Conservation (phyloP, 2,113 vertebrate species). For the Silurus glanis region DNA sequence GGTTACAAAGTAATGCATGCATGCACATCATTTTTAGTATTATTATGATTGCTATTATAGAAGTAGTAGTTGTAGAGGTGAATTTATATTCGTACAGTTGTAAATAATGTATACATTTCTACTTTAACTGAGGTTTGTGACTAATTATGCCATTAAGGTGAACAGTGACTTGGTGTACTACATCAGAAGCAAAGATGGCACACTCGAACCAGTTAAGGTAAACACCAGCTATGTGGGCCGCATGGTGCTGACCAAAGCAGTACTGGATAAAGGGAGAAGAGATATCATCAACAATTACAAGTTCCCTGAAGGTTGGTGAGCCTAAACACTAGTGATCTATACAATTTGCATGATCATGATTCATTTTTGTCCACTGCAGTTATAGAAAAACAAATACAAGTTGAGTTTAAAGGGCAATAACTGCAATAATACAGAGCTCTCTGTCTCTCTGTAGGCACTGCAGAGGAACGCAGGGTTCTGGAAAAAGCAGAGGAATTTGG, state of each 20-base stretch:
- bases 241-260: constrained; percentile 84
- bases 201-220: constrained; percentile 70
- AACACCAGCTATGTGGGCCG: constrained; percentile 81
- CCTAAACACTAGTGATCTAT: neutral
- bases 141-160: constrained; percentile 71
- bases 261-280: constrained; percentile 71
- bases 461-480: constrained; percentile 83
- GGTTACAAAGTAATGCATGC: neutral
- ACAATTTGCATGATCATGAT: neutral
- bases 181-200: constrained; percentile 77
- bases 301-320: constrained; percentile 85
- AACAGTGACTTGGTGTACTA: constrained; percentile 92
- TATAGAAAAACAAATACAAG: neutral
- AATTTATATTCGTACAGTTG: neutral
- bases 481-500: constrained; percentile 87
- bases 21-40: neutral
- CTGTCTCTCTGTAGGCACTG: constrained; percentile 71
- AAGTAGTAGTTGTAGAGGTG: neutral
- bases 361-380: neutral
- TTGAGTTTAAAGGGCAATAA: neutral
- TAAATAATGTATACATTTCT: neutral
- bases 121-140: neutral
- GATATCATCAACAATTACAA: constrained; percentile 89
- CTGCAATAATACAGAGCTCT: neutral
- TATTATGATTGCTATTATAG: neutral